phyloP scores from a whole-genome alignment of 1,140 invertebrate genomes.

The Drosophila kepulauana region DNA sequence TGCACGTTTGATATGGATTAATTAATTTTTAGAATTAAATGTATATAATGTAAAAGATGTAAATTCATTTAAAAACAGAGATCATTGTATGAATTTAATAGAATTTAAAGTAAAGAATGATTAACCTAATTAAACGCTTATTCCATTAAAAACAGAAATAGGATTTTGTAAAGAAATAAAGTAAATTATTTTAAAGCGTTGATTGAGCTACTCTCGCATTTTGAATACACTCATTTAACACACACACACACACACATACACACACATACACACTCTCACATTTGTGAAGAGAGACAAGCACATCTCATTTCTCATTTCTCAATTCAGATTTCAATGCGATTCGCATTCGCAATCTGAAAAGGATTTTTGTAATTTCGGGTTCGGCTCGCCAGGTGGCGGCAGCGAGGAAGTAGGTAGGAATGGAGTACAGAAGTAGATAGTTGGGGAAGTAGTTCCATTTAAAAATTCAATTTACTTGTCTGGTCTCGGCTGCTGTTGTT shows the following conservation, averaged over 20 bases:
- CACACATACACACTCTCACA: constrained; percentile 1
- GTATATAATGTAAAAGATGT: too few species aligned
- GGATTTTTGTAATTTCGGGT: constrained; percentile 41
- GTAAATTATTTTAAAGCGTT: neutral
- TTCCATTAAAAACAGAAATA: too few species aligned
- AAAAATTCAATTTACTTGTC: constrained; percentile 54
- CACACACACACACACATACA: constrained; percentile 9
- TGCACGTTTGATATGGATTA: too few species aligned
- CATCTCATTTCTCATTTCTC: constrained; percentile 5
- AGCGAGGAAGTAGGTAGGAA: too few species aligned
- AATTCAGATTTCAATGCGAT: constrained; percentile 41
- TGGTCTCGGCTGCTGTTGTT: neutral
- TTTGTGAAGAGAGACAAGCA: neutral
- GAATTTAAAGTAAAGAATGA: too few species aligned
- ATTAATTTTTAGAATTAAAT: too few species aligned
- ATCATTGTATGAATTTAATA: too few species aligned
- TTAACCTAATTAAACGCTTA: too few species aligned
- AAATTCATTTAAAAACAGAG: too few species aligned
- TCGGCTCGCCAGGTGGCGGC: neutral
- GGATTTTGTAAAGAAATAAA: too few species aligned
- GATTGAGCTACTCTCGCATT: constrained; percentile 30
- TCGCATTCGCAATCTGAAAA: constrained; percentile 43
- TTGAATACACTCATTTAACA: constrained; percentile 14
- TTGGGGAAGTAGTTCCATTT: constrained; percentile 29
- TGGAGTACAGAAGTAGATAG: too few species aligned